Evolutionary conservation across 1,140 invertebrate genomes (phyloP).

Genomic region (Oryctes rhinoceros): DNA sequence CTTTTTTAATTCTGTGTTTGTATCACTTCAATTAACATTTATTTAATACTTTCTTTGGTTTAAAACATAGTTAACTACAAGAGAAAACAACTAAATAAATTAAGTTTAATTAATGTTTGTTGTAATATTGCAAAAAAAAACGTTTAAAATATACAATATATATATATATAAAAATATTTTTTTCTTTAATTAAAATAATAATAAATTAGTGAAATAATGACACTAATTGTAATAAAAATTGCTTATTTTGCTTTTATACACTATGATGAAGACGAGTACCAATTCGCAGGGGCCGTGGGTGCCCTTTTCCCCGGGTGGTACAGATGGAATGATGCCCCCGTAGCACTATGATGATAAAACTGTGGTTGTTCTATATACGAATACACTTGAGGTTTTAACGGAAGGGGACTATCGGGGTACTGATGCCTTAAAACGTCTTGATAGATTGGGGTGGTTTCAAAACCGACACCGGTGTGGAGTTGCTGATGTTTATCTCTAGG

Average conservation of each 20-base stretch:
- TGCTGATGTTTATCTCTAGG: slow-evolving; percentile 86
- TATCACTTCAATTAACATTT: slow-evolving; percentile 52
- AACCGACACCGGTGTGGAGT: slow-evolving; percentile 59
- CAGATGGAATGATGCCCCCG: slow-evolving; percentile 84
- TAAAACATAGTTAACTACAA: slow-evolving; percentile 53
- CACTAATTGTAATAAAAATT: slow-evolving; percentile 50
- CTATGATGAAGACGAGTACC: slow-evolving; percentile 78
- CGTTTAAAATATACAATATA: slow-evolving; percentile 34
- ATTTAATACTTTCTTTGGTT: slow-evolving; percentile 58
- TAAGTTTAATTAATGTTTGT: slow-evolving; percentile 23
- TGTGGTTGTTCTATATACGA: slow-evolving; percentile 81
- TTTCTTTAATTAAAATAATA: slow-evolving; percentile 38
- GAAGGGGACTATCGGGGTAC: slow-evolving; percentile 77
- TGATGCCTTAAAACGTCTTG: slow-evolving; percentile 69
- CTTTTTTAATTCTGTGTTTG: slow-evolving; percentile 44
- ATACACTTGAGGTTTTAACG: slow-evolving; percentile 90
- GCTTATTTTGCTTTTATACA: slow-evolving; percentile 55
- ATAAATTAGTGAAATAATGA: slow-evolving; percentile 48
- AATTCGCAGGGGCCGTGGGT: slow-evolving; percentile 67
- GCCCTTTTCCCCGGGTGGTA: slow-evolving; percentile 82
- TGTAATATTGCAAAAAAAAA: slow-evolving; percentile 15
- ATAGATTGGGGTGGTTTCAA: slow-evolving; percentile 62
- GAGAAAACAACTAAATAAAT: slow-evolving; percentile 38
- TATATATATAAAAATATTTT: slow-evolving; percentile 46
- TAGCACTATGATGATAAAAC: slow-evolving; percentile 78